Evolutionary conservation across 2,113 vertebrate genomes (phyloP).

Genomic region (Neolamprologus tretocephalus): DNA sequence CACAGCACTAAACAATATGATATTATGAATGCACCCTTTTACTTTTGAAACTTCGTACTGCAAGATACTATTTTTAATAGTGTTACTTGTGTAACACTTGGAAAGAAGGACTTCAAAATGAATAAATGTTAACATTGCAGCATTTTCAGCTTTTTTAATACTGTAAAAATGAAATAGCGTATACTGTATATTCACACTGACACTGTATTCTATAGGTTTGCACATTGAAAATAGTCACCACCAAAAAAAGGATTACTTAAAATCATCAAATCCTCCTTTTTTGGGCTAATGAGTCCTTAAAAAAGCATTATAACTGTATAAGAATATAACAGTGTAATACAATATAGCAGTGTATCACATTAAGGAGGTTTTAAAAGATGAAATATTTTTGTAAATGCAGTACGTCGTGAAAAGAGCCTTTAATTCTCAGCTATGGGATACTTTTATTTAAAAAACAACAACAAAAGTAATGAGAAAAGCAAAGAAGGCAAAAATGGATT

Average conservation of each 20-base stretch:
- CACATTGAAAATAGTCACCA: neutral
- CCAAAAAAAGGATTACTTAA: neutral
- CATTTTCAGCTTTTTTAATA: neutral
- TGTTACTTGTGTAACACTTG: neutral
- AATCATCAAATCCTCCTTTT: neutral
- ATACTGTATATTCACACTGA: neutral
- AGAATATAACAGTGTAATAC: neutral
- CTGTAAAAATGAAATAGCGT: neutral
- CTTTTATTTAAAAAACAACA: neutral
- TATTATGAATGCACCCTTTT: neutral
- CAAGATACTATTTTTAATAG: neutral
- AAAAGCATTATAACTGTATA: neutral
- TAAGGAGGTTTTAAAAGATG: neutral
- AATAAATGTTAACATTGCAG: neutral
- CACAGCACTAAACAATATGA: neutral
- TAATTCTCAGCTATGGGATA: neutral
- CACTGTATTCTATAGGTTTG: neutral
- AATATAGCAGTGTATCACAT: neutral
- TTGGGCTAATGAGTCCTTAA: neutral
- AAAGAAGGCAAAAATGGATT: neutral
- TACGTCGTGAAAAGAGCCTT: neutral
- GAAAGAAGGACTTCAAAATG: neutral
- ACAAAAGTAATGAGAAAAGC: neutral
- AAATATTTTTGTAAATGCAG: neutral
- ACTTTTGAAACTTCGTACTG: neutral